Evolutionary conservation across 2,888 invertebrate genomes (phyloP), one percentile per base, ranked within the genome.

Genomic region (Hirtodrosophila alboralis): DNA sequence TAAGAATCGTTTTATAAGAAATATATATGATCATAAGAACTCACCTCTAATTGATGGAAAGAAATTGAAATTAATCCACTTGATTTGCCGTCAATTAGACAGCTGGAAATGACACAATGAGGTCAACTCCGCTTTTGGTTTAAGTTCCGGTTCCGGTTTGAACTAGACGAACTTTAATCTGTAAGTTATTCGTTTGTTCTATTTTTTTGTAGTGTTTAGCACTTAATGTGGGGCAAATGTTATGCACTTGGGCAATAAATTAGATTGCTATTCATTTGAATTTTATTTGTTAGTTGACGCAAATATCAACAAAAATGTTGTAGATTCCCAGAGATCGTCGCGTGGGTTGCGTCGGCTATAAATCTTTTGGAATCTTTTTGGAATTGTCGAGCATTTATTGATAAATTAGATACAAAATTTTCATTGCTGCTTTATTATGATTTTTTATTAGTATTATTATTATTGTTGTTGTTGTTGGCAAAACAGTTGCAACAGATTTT

Each of bases 61-160:
- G 61, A 43, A 84, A 77, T 77, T 80, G 33, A 84, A 73, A 51
- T 77, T 80, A 84, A 80, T 80, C 79, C 79, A 84, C 78, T 71
- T 68, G 75, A 43, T 45, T 71, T 45, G 69, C 58, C 70, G 81
- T 64, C 53, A 16, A 65, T 44, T 57, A 44, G 81, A 65, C 76
- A 49, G 41, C 63, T 54, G 60, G 48, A 68, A 60, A 36, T 43
- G 36, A 54, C 21, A 34, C n/a, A 23, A 1, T 30, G 4, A 0
- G 48, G 14, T 26, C 33, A 23, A 13, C 36, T 59, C 33, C 28
- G 8, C 38, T 23, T 40, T 38, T 3, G 31, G 12, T 40, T 16
- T 59, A 21, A 30, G 13, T 51, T 40, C 18, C 16, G 44, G 34
- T 30, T 14, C 12, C 10, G 31, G 3, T 28, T 30, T 41, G 40